Evolutionary conservation across 2,113 vertebrate species (phyloP).

Genomic region (Suncus etruscus): DNA sequence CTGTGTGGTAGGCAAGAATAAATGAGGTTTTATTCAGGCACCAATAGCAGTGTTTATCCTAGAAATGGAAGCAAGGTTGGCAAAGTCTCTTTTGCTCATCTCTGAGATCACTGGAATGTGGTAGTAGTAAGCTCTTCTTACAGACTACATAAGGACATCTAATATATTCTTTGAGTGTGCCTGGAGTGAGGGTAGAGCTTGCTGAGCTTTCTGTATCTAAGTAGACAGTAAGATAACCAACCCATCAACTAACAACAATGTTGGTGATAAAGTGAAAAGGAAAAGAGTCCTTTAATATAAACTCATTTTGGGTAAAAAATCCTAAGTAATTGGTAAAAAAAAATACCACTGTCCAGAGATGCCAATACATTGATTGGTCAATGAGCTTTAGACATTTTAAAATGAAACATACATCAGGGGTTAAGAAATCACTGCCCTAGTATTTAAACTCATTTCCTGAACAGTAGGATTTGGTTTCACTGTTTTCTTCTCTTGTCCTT

Average conservation of each 20-base stretch:
- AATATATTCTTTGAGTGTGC: too few relatives aligned
- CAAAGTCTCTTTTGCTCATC: neutral
- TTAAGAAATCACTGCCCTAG: neutral
- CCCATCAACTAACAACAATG: too few relatives aligned
- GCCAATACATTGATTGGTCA: neutral
- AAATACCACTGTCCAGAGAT: neutral
- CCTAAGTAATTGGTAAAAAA: neutral
- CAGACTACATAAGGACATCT: too few relatives aligned
- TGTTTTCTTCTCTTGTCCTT: neutral
- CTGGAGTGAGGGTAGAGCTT: too few relatives aligned
- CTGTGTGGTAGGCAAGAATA: neutral
- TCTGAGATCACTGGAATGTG: neutral
- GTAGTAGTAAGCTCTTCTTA: too few relatives aligned
- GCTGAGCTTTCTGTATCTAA: too few relatives aligned
- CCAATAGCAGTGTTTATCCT: neutral
- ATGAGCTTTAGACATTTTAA: neutral
- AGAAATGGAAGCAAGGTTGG: neutral
- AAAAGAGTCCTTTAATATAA: too few relatives aligned
- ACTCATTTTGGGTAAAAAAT: too few relatives aligned
- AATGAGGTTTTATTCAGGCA: slow-evolving; percentile 24
- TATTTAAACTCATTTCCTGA: slow-evolving; percentile 15
- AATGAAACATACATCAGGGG: neutral
- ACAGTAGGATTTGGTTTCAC: neutral
- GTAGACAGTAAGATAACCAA: too few relatives aligned
- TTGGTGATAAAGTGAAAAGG: too few relatives aligned